These are phyloP conservation scores for Chaetops frenatus DNA, from an alignment of 2,113 vertebrate species.

Conservation along the genomic window DNA sequence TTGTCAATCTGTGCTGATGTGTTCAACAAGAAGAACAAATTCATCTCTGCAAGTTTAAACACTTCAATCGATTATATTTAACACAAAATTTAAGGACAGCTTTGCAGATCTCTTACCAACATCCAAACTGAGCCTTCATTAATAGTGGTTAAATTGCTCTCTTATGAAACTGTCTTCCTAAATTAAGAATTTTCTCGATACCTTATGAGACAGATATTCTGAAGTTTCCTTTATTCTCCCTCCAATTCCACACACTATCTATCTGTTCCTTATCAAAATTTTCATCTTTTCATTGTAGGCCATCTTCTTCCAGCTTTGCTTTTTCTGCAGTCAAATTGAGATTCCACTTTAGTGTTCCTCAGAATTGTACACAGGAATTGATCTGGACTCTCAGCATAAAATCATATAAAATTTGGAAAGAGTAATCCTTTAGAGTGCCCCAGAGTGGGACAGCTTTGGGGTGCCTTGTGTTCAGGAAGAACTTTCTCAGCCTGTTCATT, in stretches of 20 bases:
- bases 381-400: background rate
- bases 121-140: background rate
- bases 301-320: background rate
- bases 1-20: background rate
- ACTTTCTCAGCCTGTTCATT: background rate
- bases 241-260: background rate
- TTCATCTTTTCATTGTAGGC: background rate
- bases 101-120: background rate
- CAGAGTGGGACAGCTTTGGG: background rate
- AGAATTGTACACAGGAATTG: background rate
- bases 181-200: background rate
- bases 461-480: background rate
- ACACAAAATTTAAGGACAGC: background rate
- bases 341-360: background rate
- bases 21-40: background rate
- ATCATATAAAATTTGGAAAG: background rate
- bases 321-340: background rate
- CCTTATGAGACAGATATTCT: background rate
- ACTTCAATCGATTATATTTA: background rate
- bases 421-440: background rate
- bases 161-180: background rate
- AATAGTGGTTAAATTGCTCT: background rate
- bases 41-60: background rate
- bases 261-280: background rate
- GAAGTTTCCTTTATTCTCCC: background rate